Percentiles rank a stretch among this genome's conserved stretches.
phyloP scores from a whole-genome alignment of 2,113 vertebrate species.

The Hylia prasina region DNA sequence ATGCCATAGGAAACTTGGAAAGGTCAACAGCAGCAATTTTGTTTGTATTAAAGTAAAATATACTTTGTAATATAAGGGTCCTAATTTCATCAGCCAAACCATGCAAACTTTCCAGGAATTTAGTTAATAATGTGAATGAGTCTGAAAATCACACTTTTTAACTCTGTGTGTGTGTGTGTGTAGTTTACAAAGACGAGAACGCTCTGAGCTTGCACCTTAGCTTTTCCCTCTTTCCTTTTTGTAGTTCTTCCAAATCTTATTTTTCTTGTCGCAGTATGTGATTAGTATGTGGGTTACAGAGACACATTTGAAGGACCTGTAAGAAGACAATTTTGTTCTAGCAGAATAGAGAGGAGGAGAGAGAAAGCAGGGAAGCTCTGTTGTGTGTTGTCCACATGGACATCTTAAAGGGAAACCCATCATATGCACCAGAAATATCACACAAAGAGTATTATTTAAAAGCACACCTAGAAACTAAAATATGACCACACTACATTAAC shows the following conservation, averaged over 20 bases:
- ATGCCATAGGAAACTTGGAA: not conserved
- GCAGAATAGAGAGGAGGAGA: not conserved
- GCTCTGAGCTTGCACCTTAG: not conserved
- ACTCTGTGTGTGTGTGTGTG: fast-evolving
- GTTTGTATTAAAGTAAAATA: not conserved
- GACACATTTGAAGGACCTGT: not conserved
- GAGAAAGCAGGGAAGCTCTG: not conserved
- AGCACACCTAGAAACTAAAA: not conserved
- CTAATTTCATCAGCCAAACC: not conserved
- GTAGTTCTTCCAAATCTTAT: not conserved
- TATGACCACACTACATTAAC: not conserved
- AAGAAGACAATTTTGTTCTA: not conserved
- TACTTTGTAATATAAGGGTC: not conserved
- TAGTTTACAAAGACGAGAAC: not conserved
- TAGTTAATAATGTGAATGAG: not conserved
- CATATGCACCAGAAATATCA: not conserved
- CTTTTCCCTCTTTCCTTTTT: not conserved
- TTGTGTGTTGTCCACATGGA: not conserved
- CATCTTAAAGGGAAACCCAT: not conserved
- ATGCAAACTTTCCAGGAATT: not conserved
- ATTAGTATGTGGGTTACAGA: not conserved
- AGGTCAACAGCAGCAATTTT: not conserved
- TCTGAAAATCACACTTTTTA: not conserved
- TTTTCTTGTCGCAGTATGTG: not conserved
- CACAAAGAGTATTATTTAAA: not conserved